These are phyloP conservation scores for Polypterus senegalus DNA, from an alignment of 2,113 vertebrate genomes.

Conservation along the genomic window DNA sequence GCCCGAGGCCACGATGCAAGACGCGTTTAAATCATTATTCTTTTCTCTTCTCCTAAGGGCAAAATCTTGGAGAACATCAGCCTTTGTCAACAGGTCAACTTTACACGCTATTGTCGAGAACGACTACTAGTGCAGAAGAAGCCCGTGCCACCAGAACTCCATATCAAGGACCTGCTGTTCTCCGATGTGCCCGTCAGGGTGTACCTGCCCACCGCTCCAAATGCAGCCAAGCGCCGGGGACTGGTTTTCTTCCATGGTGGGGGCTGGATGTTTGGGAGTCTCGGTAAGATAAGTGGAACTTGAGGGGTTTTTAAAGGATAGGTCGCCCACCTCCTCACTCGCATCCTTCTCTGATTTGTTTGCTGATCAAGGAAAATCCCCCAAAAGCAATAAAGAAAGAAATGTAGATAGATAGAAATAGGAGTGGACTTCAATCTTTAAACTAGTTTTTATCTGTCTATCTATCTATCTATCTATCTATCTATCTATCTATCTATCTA, in stretches of 20 bases:
- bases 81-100: constrained; percentile 49
- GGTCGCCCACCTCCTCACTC: background rate
- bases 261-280: constrained; percentile 51
- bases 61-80: constrained; percentile 55
- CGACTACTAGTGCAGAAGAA: constrained; percentile 14
- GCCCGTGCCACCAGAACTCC: constrained; percentile 30
- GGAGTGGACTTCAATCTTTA: too few species aligned
- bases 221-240: constrained; percentile 38
- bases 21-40: constrained; percentile 5
- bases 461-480: too few species aligned
- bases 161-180: constrained; percentile 51
- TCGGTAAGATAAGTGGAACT: constrained; percentile 46
- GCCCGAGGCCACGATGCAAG: background rate
- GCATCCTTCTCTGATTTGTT: background rate
- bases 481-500: too few species aligned
- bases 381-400: too few species aligned
- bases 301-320: background rate
- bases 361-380: background rate
- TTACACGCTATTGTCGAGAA: constrained; percentile 39
- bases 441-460: too few species aligned
- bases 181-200: constrained; percentile 54
- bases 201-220: constrained; percentile 47
- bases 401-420: too few species aligned
- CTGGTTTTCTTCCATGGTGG: constrained; percentile 70
- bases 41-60: constrained; percentile 39